Conservation (phyloP, 2,888 invertebrate species). For the Malacosoma neustria region DNA sequence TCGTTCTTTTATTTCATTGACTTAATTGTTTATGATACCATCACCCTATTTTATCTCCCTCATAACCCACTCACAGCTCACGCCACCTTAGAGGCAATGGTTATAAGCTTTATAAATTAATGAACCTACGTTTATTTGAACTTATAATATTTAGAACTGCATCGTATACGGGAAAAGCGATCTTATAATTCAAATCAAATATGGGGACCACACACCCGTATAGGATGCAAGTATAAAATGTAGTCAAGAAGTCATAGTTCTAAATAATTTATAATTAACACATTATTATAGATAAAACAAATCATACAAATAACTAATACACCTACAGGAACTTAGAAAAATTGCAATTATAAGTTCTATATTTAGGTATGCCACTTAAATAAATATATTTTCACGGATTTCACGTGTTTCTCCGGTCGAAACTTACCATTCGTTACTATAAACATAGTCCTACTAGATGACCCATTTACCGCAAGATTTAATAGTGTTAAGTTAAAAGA, state of each 20-base stretch:
- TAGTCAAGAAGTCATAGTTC: constrained; percentile 50
- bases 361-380: constrained; percentile 73
- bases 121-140: constrained; percentile 71
- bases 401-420: not conserved
- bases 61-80: too few relatives aligned
- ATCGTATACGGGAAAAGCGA: constrained; percentile 36
- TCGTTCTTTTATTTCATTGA: too few relatives aligned
- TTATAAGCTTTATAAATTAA: constrained; percentile 64
- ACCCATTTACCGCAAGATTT: constrained; percentile 9
- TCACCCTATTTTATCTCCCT: too few relatives aligned
- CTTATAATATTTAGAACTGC: constrained; percentile 56
- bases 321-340: constrained; percentile 73
- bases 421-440: not conserved
- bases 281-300: constrained; percentile 66
- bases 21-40: too few relatives aligned
- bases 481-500: too few relatives aligned
- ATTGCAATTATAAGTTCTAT: constrained; percentile 74
- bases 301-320: constrained; percentile 71
- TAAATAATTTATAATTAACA: constrained; percentile 72
- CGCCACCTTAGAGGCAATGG: constrained; percentile 44
- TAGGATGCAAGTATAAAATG: constrained; percentile 52
- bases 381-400: too few relatives aligned
- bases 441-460: not conserved
- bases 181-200: constrained; percentile 9
- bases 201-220: constrained; percentile 4